phyloP scores from a whole-genome alignment of 2,888 invertebrate genomes.

The Oligia fasciuncula region DNA sequence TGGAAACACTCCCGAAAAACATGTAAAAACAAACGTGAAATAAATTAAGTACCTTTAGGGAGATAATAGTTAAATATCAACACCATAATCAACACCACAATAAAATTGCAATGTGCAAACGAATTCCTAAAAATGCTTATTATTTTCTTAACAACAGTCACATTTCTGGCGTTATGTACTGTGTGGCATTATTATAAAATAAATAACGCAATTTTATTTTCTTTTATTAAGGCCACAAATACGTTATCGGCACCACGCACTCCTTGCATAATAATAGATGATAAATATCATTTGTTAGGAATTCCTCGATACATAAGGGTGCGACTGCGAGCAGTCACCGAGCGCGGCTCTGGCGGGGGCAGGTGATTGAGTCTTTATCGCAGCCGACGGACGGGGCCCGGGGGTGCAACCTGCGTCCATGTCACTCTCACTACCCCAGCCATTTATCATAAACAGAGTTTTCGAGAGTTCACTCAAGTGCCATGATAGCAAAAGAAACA shows the following conservation, averaged over 20 bases:
- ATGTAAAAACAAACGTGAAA: not conserved
- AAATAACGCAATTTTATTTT: slow-evolving; percentile 10
- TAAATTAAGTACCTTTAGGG: not conserved
- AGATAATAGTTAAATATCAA: not conserved
- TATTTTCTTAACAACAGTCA: not conserved
- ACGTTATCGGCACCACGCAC: slow-evolving; percentile 75
- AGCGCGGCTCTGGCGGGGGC: slow-evolving; percentile 76
- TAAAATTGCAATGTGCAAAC: too few relatives aligned
- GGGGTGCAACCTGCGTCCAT: slow-evolving; percentile 78
- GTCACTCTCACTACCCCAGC: slow-evolving; percentile 77
- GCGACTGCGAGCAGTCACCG: slow-evolving; percentile 70
- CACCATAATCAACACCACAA: too few relatives aligned
- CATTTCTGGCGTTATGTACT: too few relatives aligned
- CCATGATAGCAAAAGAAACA: slow-evolving; percentile 59
- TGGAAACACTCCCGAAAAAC: slow-evolving; percentile 13
- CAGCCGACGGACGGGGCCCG: slow-evolving; percentile 70
- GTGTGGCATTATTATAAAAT: not conserved
- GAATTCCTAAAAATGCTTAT: not conserved
- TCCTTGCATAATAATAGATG: slow-evolving; percentile 75
- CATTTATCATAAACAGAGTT: slow-evolving; percentile 79
- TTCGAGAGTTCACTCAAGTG: slow-evolving; percentile 67
- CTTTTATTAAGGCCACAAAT: slow-evolving; percentile 4
- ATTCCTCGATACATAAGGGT: slow-evolving; percentile 72
- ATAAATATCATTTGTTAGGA: slow-evolving; percentile 77
- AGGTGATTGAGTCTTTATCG: slow-evolving; percentile 86